These are phyloP conservation scores for Littorina saxatilis DNA, from an alignment of 1,140 invertebrate genomes.

Conservation along the genomic window DNA sequence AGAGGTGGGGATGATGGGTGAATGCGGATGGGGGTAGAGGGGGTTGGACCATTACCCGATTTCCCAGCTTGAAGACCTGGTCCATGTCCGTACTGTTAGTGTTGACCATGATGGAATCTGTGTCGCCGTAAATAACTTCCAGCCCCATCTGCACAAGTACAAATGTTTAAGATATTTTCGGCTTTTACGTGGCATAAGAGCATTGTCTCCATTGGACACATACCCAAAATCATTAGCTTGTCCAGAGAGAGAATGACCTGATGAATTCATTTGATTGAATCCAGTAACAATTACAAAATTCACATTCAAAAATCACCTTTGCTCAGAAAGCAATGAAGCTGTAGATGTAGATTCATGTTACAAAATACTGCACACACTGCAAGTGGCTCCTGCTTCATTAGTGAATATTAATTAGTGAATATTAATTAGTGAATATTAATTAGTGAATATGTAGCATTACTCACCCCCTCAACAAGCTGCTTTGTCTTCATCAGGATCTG, in stretches of 20 bases:
- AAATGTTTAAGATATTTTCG: too few relatives aligned
- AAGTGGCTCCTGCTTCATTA: too few relatives aligned
- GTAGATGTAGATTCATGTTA: too few relatives aligned
- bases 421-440: too few relatives aligned
- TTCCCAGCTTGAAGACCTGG: constrained; percentile 85
- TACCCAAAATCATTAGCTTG: not conserved
- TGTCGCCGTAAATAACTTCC: constrained; percentile 99
- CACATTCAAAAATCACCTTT: too few relatives aligned
- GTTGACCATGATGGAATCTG: constrained; percentile 99
- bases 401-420: too few relatives aligned
- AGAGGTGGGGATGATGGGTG: too few relatives aligned
- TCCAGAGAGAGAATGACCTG: not conserved
- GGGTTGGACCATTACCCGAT: constrained; percentile 77
- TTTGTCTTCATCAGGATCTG: constrained; percentile 78
- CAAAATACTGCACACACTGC: too few relatives aligned
- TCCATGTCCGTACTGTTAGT: constrained; percentile 93
- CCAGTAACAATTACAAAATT: not conserved
- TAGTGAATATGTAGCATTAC: constrained; percentile 37
- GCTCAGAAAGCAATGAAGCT: too few relatives aligned
- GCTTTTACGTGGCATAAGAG: too few relatives aligned
- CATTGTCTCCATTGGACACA: not conserved
- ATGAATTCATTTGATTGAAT: not conserved
- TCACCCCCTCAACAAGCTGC: constrained; percentile 86
- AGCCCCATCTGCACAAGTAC: constrained; percentile 81
- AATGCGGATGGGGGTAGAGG: too few relatives aligned